phyloP scores from a whole-genome alignment of 1,140 invertebrate species.

The Drosophila eugracilis region DNA sequence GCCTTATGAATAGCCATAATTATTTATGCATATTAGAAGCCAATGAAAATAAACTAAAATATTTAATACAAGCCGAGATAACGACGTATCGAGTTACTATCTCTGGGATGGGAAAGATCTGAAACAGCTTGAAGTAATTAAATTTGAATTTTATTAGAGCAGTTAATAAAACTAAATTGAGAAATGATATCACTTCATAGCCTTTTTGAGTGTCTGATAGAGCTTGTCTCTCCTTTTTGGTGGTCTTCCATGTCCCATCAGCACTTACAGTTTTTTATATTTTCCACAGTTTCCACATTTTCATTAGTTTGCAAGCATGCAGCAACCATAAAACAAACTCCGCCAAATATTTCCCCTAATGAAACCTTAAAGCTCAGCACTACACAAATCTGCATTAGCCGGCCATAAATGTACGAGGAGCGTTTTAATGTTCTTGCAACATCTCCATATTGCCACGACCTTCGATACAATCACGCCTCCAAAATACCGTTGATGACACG shows the following conservation, averaged over 20 bases:
- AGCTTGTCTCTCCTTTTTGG: too few species aligned
- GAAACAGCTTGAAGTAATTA: neutral
- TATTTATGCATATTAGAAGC: constrained; percentile 44
- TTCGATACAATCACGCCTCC: constrained; percentile 54
- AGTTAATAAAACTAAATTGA: neutral
- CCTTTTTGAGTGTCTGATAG: neutral
- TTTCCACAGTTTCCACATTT: too few species aligned
- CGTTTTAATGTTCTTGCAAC: constrained; percentile 41
- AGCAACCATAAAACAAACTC: neutral
- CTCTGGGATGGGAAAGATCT: neutral
- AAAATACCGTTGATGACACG: constrained; percentile 46
- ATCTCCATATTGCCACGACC: constrained; percentile 47
- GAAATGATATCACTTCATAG: neutral
- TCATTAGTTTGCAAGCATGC: neutral
- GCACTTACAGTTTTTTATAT: neutral
- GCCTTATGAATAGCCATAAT: constrained; percentile 29
- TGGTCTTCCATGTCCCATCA: too few species aligned
- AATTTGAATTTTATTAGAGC: constrained; percentile 17
- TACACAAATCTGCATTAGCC: constrained; percentile 39
- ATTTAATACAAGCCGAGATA: constrained; percentile 13
- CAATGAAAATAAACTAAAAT: constrained; percentile 38
- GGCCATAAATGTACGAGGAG: constrained; percentile 22
- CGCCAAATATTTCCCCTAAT: neutral
- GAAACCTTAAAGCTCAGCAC: constrained; percentile 2
- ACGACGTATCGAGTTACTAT: constrained; percentile 28